Percentiles rank a stretch among this genome's conserved stretches.
phyloP scores from a whole-genome alignment of 2,113 vertebrate species.

The Malurus cyaneus region DNA sequence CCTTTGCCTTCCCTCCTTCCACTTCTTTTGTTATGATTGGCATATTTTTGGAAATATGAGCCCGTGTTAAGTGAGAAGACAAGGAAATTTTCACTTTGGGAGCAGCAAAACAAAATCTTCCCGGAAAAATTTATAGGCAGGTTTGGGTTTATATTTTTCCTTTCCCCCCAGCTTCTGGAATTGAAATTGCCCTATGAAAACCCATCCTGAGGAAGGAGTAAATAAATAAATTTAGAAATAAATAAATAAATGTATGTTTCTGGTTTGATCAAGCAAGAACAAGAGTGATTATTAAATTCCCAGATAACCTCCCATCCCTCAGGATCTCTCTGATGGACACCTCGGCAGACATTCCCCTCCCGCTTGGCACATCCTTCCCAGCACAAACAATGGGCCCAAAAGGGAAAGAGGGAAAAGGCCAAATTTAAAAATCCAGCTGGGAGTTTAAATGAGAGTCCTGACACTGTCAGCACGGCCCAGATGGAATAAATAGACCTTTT shows the following conservation, averaged over 20 bases:
- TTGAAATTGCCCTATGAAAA: not conserved
- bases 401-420: conserved; percentile 13
- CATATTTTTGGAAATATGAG: conserved; percentile 7
- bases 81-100: not conserved
- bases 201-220: not conserved
- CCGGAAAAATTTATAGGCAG: not conserved
- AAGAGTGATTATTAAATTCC: not conserved
- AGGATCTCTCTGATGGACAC: not conserved
- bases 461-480: not conserved
- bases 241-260: not conserved
- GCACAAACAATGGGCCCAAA: not conserved
- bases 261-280: not conserved
- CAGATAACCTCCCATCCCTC: not conserved
- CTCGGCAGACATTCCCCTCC: not conserved
- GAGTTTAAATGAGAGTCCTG: not conserved
- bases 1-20: not conserved
- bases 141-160: not conserved
- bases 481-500: conserved; percentile 40
- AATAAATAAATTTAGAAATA: not conserved
- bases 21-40: not conserved
- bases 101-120: not conserved
- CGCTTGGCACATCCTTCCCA: not conserved
- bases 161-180: not conserved
- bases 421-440: conserved; percentile 29
- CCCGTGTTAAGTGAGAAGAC: not conserved